Conservation (phyloP, 2,797 vertebrate species). For the Falco biarmicus region DNA sequence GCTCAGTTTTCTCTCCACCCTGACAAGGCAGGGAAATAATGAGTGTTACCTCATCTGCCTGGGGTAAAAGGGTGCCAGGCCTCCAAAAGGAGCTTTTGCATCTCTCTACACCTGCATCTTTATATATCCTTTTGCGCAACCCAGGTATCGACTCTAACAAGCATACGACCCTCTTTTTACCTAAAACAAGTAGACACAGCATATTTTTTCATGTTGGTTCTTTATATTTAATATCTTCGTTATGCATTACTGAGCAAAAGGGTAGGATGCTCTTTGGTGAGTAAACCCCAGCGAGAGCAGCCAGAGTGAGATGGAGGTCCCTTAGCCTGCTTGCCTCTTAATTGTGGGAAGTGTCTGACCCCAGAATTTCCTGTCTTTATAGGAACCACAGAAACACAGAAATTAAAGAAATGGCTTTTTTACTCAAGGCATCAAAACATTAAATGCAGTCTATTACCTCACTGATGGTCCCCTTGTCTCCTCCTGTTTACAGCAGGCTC, state of each 20-base stretch:
- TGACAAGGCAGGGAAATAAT: neutral
- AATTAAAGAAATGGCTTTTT: neutral
- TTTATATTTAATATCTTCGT: neutral
- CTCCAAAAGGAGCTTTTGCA: neutral
- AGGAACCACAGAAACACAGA: neutral
- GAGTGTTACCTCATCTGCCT: neutral
- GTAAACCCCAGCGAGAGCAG: neutral
- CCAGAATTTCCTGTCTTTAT: neutral
- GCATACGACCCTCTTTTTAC: neutral
- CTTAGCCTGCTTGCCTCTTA: neutral
- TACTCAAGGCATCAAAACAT: neutral
- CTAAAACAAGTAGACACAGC: neutral
- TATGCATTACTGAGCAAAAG: neutral
- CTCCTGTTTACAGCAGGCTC: neutral
- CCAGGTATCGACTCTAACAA: neutral
- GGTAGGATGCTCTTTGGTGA: neutral
- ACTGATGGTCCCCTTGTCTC: rapidly evolving
- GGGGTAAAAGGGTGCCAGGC: neutral
- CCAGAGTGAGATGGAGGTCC: neutral
- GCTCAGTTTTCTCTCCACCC: neutral
- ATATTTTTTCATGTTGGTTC: neutral
- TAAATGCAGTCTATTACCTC: neutral
- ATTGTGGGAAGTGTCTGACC: neutral
- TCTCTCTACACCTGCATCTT: neutral
- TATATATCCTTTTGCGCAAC: neutral